Base-by-base conservation (phyloP, 1,140 invertebrate species). In the Amphibalanus amphitrite region DNA sequence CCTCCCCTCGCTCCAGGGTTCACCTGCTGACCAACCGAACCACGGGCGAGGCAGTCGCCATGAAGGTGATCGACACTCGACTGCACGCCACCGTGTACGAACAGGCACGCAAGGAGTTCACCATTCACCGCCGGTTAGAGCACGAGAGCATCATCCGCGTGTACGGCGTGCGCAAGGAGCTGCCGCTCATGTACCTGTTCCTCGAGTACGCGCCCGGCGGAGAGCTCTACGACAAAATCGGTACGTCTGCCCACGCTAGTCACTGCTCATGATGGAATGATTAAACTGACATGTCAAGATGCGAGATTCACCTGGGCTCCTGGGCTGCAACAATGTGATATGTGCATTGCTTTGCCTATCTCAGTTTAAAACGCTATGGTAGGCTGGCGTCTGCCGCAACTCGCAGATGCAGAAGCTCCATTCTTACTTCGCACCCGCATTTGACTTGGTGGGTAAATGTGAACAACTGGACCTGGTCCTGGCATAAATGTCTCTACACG, bases 181-280 rank as follows among this genome's bases (percentile, higher is more conserved):
- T 82, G 0, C 81, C 84, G 72, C 84, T 87, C 73, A 90, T 93
- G 81, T 98, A 95, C 81, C 89, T 98, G 77, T 98, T 98, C 82
- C 83, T 98, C 71, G 95, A 99, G 80, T 98, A 97, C 83, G 95
- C 94, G 73, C 85, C 90, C 72, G 94, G 95, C 70, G 96, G 96
- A 72, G 96, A 98, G 84, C 83, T 99, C 17, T 99, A 97, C 83
- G 95, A 99, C 82, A 85, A 90, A 80, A 98, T 98, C 76, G 93
- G 92, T 93, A 82, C 83, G 80, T 6, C 38, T 59, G 47, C 25
- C n/a, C n/a, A n/a, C n/a, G n/a, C n/a, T n/a, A n/a, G 38, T 17
- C 6, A 38, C 38, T 38, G 38, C 38, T 38, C 38, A 17, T n/a
- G n/a, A n/a, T n/a, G n/a, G n/a, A n/a, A n/a, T n/a, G n/a, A n/a